Evolutionary conservation across 2,888 invertebrate genomes (phyloP), one percentile per base, ranked within the genome.

Genomic region (Galerucella pusilla): DNA sequence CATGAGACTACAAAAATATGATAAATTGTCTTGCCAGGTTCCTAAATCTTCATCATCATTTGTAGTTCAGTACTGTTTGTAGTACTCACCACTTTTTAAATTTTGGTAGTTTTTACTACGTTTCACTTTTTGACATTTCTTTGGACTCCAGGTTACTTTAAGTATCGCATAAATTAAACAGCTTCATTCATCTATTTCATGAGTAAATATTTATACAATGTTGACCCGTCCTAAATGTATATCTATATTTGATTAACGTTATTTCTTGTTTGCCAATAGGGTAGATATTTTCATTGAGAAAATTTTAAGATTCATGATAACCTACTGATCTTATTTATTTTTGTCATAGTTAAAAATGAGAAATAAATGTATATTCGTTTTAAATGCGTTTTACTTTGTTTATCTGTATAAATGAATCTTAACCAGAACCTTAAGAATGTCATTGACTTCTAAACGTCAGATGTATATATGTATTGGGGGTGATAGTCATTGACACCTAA

Each of bases 161-260:
- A 57, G 9, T n/a, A 54, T 14, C 14, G 7, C 14, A 14, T n/a
- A 54, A 54, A 14, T 16, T 16, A 16, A 14, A n/a, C 35, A 42
- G 35, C 35, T 42, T 42, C 9, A 14, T 14, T 52, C n/a, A 16
- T 57, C 20, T 20, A 57, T 57, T 57, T 1, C 11, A 20, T 57
- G 20, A 57, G 57, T 57, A 16, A 57, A 16, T 16, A 57, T 57
- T 57, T 57, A 3, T 16, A 57, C 57, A 57, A 10, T 16, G 20
- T 57, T 57, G 65, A 71, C 71, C 71, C 71, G 71, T 71, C 71
- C 71, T 71, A n/a, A 65, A 65, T 71, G 71, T 71, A 71, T 16
- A n/a, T n/a, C n/a, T n/a, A 71, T 71, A 71, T 71, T 71, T 59
- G 65, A 57, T 71, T 71, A 54, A 57, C 16, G 57, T 64, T 49